These are phyloP conservation scores for Tiliacea citrago DNA, from an alignment of 2,888 invertebrate species.

Conservation along the genomic window DNA sequence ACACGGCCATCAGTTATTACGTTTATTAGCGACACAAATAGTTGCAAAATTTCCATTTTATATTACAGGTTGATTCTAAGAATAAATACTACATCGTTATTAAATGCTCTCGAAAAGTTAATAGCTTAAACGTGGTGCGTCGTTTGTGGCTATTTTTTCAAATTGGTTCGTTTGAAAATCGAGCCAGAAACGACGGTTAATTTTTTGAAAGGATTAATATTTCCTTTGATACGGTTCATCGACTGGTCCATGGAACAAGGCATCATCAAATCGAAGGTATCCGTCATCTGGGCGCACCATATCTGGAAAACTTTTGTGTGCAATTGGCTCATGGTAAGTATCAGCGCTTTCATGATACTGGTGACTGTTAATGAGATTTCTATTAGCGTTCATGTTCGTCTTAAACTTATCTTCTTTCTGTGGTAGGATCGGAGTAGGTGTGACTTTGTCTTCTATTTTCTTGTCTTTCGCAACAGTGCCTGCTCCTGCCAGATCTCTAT, in stretches of 20 bases:
- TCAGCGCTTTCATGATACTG: constrained; percentile 84
- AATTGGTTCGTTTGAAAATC: constrained; percentile 66
- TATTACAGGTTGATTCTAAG: constrained; percentile 64
- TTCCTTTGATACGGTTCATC: constrained; percentile 87
- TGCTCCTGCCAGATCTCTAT: constrained; percentile 85
- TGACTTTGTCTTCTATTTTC: constrained; percentile 86
- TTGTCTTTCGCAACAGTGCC: constrained; percentile 84
- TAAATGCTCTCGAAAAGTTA: constrained; percentile 57
- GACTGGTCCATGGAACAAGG: constrained; percentile 83
- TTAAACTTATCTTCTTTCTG: constrained; percentile 84
- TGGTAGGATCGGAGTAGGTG: constrained; percentile 85
- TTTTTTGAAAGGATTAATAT: constrained; percentile 73
- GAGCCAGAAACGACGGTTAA: constrained; percentile 67
- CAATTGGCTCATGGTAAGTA: constrained; percentile 77
- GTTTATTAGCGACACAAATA: constrained; percentile 86
- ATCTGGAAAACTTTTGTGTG: constrained; percentile 83
- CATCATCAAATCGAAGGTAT: constrained; percentile 85
- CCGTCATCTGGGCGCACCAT: constrained; percentile 81
- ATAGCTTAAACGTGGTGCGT: constrained; percentile 33
- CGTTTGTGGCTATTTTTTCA: constrained; percentile 73
- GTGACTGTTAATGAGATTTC: constrained; percentile 86
- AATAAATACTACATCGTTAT: constrained; percentile 72
- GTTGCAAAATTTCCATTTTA: constrained; percentile 71
- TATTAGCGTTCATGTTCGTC: constrained; percentile 72
- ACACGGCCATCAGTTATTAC: constrained; percentile 83